phyloP scores from a whole-genome alignment of 2,888 invertebrate genomes.

The Nomada fucata region DNA sequence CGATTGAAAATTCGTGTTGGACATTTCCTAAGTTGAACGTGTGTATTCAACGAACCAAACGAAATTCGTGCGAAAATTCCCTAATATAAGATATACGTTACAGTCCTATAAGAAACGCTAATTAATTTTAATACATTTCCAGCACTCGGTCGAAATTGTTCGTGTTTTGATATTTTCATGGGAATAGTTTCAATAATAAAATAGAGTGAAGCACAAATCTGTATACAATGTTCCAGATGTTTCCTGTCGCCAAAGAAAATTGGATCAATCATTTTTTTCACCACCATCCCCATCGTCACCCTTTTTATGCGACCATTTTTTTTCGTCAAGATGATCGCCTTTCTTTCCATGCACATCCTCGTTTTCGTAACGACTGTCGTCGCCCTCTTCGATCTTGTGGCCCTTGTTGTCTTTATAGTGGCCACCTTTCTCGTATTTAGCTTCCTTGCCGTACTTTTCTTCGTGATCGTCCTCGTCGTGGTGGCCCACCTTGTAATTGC shows the following conservation, averaged over 20 bases:
- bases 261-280: slow-evolving; percentile 8
- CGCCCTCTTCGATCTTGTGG: slow-evolving; percentile 86
- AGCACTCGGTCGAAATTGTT: too few species aligned
- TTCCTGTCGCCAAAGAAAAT: too few species aligned
- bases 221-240: background rate
- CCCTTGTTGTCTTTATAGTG: slow-evolving; percentile 86
- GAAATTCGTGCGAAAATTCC: too few species aligned
- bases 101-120: too few species aligned
- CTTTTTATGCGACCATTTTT: slow-evolving; percentile 87
- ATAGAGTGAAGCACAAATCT: too few species aligned
- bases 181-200: too few species aligned
- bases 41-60: too few species aligned
- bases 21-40: too few species aligned
- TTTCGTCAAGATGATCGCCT: slow-evolving; percentile 84
- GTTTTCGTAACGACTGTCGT: slow-evolving; percentile 86
- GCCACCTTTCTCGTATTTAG: slow-evolving; percentile 86
- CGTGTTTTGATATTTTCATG: too few species aligned
- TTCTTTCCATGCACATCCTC: slow-evolving; percentile 85
- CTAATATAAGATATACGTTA: too few species aligned
- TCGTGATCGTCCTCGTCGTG: slow-evolving; percentile 85
- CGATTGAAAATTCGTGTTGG: too few species aligned
- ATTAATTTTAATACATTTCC: too few species aligned
- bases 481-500: slow-evolving; percentile 86
- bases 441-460: slow-evolving; percentile 86
- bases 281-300: slow-evolving; percentile 80